Percentiles rank a stretch among this genome's conserved stretches.
These are phyloP conservation scores for Lottia gigantea DNA, from an alignment of 2,888 invertebrate genomes.

Conservation along the genomic window DNA sequence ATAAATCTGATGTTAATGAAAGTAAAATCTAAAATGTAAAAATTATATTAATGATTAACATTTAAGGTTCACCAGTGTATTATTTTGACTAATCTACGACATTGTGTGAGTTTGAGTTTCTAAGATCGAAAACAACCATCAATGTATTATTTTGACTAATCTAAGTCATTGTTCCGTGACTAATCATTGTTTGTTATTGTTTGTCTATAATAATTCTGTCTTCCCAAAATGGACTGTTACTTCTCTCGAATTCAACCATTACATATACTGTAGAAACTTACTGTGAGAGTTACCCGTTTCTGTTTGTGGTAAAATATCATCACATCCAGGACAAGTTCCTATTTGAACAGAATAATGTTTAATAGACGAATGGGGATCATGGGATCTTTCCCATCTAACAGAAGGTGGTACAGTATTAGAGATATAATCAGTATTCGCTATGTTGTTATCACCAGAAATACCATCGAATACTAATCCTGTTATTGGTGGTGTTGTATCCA, in stretches of 20 bases:
- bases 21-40: background rate
- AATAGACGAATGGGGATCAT: slow-evolving; percentile 34
- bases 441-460: background rate
- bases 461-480: slow-evolving; percentile 20
- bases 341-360: slow-evolving; percentile 33
- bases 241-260: too few species aligned
- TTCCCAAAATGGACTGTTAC: too few species aligned
- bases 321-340: slow-evolving; percentile 35
- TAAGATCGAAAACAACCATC: too few species aligned
- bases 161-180: too few species aligned
- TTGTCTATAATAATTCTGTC: too few species aligned
- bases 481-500: slow-evolving; percentile 21
- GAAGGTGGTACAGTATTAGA: slow-evolving; percentile 24
- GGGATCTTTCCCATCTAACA: slow-evolving; percentile 38
- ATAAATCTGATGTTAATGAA: background rate
- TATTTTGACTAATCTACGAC: background rate
- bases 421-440: slow-evolving; percentile 30
- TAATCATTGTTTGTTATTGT: too few species aligned
- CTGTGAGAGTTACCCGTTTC: slow-evolving; percentile 26
- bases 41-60: too few species aligned
- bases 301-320: slow-evolving; percentile 27
- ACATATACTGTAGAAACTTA: slow-evolving; percentile 11
- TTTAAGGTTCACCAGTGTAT: too few species aligned
- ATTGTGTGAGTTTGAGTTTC: too few species aligned
- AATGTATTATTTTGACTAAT: background rate